Percentiles rank a stretch among this genome's conserved stretches.
phyloP scores from a whole-genome alignment of 1,140 invertebrate species.

The Lepidurus apus region DNA sequence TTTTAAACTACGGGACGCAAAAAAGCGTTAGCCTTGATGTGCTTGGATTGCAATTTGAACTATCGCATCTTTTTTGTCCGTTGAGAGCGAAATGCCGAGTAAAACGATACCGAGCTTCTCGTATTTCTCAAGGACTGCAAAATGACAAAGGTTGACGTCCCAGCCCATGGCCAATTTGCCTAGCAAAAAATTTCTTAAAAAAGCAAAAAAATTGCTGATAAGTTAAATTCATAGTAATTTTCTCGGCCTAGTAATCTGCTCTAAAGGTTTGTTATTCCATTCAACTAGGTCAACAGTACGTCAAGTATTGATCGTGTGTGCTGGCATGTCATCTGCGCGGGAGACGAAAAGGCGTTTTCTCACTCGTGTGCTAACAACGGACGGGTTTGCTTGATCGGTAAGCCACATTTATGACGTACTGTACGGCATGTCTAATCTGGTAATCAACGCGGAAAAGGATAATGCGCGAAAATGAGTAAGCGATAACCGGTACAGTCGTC shows the following conservation, averaged over 20 bases:
- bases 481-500: not conserved
- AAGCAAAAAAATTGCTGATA: no score
- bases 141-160: not conserved
- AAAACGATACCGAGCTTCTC: not conserved
- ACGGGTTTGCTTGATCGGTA: no score
- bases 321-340: not conserved
- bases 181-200: not conserved
- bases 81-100: not conserved
- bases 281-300: not conserved
- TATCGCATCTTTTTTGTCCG: not conserved
- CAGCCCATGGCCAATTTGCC: not conserved
- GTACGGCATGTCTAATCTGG: not conserved
- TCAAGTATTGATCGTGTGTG: constrained; percentile 5
- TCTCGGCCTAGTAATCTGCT: no score
- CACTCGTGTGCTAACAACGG: not conserved
- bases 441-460: not conserved
- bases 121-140: not conserved
- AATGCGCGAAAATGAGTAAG: not conserved
- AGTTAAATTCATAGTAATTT: no score
- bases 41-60: not conserved
- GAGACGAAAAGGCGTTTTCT: not conserved
- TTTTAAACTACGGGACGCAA: not conserved
- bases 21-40: not conserved
- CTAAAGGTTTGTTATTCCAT: not conserved
- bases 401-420: no score